Percentiles rank a stretch among this genome's conserved stretches.
These are phyloP conservation scores for Drosophila neonasuta DNA, from an alignment of 2,888 invertebrate genomes.

Conservation along the genomic window DNA sequence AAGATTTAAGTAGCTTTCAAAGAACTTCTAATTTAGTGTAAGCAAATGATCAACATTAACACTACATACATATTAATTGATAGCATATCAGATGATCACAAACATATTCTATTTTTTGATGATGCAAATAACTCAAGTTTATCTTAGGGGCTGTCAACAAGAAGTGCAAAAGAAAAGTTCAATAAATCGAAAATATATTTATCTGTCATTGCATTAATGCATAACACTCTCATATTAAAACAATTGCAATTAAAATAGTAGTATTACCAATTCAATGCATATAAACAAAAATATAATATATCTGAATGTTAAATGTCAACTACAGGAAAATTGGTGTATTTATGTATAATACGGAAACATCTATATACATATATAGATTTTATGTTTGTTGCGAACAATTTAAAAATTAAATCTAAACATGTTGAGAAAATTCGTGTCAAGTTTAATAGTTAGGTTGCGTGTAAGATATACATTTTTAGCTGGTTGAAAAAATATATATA, in stretches of 20 bases:
- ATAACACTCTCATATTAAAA: slow-evolving; percentile 1
- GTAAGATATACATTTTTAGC: slow-evolving; percentile 1
- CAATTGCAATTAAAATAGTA: slow-evolving; percentile 17
- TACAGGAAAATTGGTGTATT: slow-evolving; percentile 55
- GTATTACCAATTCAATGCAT: slow-evolving; percentile 21
- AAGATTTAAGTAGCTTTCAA: not conserved
- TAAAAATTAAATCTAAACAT: not conserved
- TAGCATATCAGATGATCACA: slow-evolving; percentile 48
- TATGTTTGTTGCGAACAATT: slow-evolving; percentile 1
- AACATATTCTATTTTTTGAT: slow-evolving; percentile 58
- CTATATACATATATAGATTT: not conserved
- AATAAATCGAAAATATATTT: slow-evolving; percentile 11
- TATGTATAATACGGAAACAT: slow-evolving; percentile 17
- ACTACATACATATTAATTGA: slow-evolving; percentile 25
- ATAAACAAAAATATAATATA: slow-evolving; percentile 25
- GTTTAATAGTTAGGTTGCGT: slow-evolving; percentile 31
- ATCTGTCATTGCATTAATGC: not conserved
- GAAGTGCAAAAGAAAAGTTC: slow-evolving; percentile 42
- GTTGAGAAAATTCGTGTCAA: not conserved
- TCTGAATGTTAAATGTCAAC: slow-evolving; percentile 56
- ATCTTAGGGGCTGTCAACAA: slow-evolving; percentile 56
- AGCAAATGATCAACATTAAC: slow-evolving; percentile 2
- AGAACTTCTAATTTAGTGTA: not conserved
- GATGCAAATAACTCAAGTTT: slow-evolving; percentile 40
- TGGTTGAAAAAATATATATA: slow-evolving; percentile 23